Evolutionary conservation across 2,797 vertebrate species (phyloP).

Genomic region (Takifugu rubripes): DNA sequence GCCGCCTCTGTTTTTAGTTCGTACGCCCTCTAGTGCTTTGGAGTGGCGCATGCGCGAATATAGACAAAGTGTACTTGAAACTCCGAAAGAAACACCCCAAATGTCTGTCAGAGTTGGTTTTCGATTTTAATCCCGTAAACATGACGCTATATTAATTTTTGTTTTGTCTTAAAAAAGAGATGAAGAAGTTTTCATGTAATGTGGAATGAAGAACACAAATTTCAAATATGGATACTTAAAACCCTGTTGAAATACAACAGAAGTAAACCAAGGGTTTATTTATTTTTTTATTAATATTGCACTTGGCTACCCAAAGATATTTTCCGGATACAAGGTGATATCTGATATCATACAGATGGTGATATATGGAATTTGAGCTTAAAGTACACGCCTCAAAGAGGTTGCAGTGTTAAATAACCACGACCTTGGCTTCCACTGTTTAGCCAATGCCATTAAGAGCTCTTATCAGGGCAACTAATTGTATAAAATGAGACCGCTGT

Average conservation of each 20-base stretch:
- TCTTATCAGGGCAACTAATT: conserved; percentile 55
- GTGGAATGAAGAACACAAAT: not conserved
- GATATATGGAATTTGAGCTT: conserved; percentile 17
- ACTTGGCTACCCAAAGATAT: too few relatives aligned
- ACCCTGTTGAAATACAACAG: not conserved
- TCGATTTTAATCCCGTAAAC: too few relatives aligned
- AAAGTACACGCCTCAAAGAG: conserved; percentile 29
- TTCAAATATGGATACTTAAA: not conserved
- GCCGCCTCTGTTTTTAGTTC: not conserved
- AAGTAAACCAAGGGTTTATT: not conserved
- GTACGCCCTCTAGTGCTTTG: conserved; percentile 5
- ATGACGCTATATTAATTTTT: too few relatives aligned
- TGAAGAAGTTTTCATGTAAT: not conserved
- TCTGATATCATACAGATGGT: not conserved
- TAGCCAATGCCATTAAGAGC: conserved; percentile 36
- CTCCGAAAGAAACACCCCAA: too few relatives aligned
- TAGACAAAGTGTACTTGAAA: too few relatives aligned
- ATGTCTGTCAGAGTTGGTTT: too few relatives aligned
- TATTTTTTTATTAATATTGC: not conserved
- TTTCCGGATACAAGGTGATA: not conserved
- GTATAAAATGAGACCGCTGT: not conserved
- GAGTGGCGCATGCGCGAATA: not conserved
- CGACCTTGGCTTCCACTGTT: conserved; percentile 17
- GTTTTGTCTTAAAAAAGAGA: not conserved
- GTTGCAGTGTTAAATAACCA: conserved; percentile 4